Base-by-base conservation (phyloP, 2,113 vertebrate genomes). In the Channa maculata region DNA sequence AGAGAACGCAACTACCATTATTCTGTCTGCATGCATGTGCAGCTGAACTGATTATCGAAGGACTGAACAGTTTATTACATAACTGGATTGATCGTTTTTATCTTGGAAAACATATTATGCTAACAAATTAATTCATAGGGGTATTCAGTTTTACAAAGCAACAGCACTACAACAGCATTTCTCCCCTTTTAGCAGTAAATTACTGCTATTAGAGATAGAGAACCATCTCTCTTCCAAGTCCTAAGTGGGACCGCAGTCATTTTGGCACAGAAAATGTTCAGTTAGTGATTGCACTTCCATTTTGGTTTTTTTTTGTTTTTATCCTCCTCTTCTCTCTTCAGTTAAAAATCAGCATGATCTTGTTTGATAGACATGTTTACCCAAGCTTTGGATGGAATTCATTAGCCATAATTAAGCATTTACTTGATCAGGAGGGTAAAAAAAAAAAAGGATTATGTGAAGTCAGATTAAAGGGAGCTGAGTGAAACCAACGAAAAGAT, bases 351-450 rank as follows among this genome's bases (percentile, higher is more conserved):
- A 65, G 71, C 75, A 60, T 70, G 76, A 92, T 92, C 82, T 71
- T 81, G 71, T 90, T 91, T 92, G 88, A 93, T 92, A 88, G 90
- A 88, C 80, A 69, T 92, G 93, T 93, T 95, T 93, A 94, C 86
- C 81, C 80, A 72, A 90, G 87, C 88, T 92, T 80, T 92, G 88
- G 89, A 91, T 84, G 86, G 90, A 94, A 92, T 93, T 94, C 86
- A 94, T 93, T 93, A 92, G 81, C 80, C 68, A 72, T 89, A 93
- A 94, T 94, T 93, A 94, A 92, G 87, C 85, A 72, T 93, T 92
- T 90, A 94, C 88, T 94, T 94, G 90, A 93, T 94, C 91, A 94
- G 90, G 84, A 89, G 71, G 83, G 83, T 80, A 75, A 77, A 88
- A 91, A 88, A 88, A 91, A 88, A 89, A 91, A 24, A 90, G 85